phyloP scores from a whole-genome alignment of 2,113 vertebrate species.

The Indri indri region DNA sequence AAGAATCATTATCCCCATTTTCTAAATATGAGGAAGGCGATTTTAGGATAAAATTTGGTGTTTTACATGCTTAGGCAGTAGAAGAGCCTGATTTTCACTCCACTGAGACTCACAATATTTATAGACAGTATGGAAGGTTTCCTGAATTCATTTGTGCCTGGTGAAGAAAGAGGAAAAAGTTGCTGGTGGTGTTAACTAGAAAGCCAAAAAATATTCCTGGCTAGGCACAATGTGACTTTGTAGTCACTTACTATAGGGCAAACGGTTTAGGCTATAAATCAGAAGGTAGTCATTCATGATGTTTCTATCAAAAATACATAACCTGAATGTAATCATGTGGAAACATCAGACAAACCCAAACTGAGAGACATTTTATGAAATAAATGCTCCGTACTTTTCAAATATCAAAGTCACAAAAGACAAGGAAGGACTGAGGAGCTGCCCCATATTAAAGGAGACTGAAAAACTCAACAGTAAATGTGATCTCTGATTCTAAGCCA shows the following conservation, averaged over 20 bases:
- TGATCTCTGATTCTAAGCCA: not conserved
- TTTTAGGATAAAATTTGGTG: not conserved
- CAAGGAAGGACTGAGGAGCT: not conserved
- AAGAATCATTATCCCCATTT: not conserved
- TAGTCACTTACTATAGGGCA: not conserved
- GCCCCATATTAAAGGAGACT: not conserved
- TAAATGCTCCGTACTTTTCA: conserved; percentile 15
- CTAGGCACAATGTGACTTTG: not conserved
- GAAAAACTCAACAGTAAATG: not conserved
- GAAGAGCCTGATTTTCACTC: not conserved
- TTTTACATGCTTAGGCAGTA: not conserved
- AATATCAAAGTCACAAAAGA: not conserved
- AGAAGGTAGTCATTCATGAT: not conserved
- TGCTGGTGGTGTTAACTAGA: not conserved
- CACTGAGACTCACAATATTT: not conserved
- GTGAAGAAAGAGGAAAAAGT: not conserved
- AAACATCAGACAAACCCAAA: not conserved
- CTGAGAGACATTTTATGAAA: not conserved
- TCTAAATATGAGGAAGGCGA: not conserved
- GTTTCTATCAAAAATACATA: not conserved
- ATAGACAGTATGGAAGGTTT: not conserved
- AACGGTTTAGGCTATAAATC: not conserved
- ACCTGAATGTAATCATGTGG: not conserved
- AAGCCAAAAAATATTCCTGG: not conserved
- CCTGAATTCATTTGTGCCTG: not conserved